These are phyloP conservation scores for Eolophus roseicapilla DNA, from an alignment of 2,113 vertebrate genomes.

Conservation along the genomic window DNA sequence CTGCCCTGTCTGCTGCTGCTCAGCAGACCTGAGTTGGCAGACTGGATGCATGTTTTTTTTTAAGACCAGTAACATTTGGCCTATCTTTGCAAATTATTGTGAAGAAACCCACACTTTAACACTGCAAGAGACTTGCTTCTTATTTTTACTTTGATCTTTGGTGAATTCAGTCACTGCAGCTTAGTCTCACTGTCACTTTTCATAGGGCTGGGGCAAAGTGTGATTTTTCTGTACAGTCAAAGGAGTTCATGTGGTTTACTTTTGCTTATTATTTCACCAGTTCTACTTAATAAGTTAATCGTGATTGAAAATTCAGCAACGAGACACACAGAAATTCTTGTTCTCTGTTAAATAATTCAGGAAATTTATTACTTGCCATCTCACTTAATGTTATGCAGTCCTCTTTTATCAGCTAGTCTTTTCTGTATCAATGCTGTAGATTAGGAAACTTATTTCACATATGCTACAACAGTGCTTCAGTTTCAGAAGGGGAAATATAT, in stretches of 20 bases:
- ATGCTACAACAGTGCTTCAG: background rate
- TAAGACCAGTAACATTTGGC: background rate
- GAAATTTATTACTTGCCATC: background rate
- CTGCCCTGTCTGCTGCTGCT: background rate
- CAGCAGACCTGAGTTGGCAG: background rate
- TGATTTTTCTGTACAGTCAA: background rate
- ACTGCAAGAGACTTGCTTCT: background rate
- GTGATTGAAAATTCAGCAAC: background rate
- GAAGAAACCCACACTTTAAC: background rate
- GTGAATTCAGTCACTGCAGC: background rate
- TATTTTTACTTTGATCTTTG: background rate
- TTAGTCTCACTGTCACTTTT: background rate
- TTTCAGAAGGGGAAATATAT: background rate
- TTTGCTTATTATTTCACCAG: background rate
- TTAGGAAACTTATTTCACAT: background rate
- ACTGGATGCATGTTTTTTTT: background rate
- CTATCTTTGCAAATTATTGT: background rate
- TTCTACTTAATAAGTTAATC: background rate
- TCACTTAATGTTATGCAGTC: background rate
- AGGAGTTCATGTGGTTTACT: background rate
- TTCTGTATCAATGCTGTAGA: background rate
- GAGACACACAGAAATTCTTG: background rate
- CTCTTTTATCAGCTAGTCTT: background rate
- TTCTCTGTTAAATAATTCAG: background rate
- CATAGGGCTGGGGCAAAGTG: background rate